phyloP scores from a whole-genome alignment of 2,888 invertebrate species.

The Perithous albicinctus region DNA sequence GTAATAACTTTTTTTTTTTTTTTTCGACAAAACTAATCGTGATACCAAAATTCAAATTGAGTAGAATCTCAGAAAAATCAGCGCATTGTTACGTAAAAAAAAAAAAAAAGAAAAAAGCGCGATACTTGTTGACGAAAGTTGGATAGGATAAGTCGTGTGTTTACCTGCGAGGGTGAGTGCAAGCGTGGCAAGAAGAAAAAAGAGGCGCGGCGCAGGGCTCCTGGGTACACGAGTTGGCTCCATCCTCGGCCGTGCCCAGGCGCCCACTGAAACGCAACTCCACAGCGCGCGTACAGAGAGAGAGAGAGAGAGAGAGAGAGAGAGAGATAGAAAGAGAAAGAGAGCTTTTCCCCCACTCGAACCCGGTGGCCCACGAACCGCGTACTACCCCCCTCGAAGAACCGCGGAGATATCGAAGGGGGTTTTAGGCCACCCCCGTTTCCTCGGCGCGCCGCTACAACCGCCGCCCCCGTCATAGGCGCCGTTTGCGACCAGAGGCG shows the following conservation, averaged over 20 bases:
- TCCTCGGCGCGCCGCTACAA: slow-evolving; percentile 50
- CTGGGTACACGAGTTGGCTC: slow-evolving; percentile 81
- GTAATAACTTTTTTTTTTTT: too few species aligned
- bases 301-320: too few species aligned
- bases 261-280: slow-evolving; percentile 74
- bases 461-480: slow-evolving; percentile 6
- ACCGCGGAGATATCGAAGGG: slow-evolving; percentile 36
- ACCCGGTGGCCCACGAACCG: slow-evolving; percentile 61
- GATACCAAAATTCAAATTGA: too few species aligned
- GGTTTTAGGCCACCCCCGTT: slow-evolving; percentile 35
- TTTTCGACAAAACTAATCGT: too few species aligned
- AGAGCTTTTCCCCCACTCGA: too few species aligned
- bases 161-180: slow-evolving; percentile 81
- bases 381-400: slow-evolving; percentile 57
- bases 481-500: background rate
- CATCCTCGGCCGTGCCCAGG: slow-evolving; percentile 80
- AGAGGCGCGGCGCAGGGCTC: slow-evolving; percentile 81
- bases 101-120: background rate
- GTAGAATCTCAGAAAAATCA: background rate
- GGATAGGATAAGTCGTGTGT: slow-evolving; percentile 25
- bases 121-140: background rate
- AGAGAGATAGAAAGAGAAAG: too few species aligned
- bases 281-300: slow-evolving; percentile 51
- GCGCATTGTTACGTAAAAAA: background rate
- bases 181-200: slow-evolving; percentile 84